Evolutionary conservation across 35 echinoderm and acorn worm genomes (phyloP).

Genomic region (Heliocidaris tuberculata): DNA sequence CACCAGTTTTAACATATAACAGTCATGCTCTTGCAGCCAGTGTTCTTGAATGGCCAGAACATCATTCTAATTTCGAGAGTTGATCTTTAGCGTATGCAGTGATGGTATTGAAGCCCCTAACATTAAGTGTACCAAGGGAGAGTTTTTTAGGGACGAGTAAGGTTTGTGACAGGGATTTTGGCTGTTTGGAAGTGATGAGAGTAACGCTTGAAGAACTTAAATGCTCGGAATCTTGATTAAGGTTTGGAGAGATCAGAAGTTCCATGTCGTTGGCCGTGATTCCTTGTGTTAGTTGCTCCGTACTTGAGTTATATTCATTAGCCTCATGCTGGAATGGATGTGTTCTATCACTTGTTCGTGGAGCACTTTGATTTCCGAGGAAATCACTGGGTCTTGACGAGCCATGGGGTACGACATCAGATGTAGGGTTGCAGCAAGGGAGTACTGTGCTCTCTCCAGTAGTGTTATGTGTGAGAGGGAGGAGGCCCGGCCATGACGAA

Average conservation of each 20-base stretch:
- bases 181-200: too few relatives aligned
- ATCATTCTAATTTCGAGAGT: too few relatives aligned
- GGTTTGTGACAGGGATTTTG: too few relatives aligned
- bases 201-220: too few relatives aligned
- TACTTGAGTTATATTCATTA: neutral
- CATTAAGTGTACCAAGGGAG: too few relatives aligned
- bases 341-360: slow-evolving; percentile 22
- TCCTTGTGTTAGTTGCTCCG: neutral
- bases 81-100: too few relatives aligned
- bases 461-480: neutral
- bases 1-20: too few relatives aligned
- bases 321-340: neutral
- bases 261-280: neutral
- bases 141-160: too few relatives aligned
- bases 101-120: too few relatives aligned
- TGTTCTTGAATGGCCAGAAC: too few relatives aligned
- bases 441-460: neutral
- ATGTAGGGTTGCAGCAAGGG: neutral
- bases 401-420: slow-evolving; percentile 2
- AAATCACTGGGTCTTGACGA: slow-evolving; percentile 24
- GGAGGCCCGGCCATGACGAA: neutral
- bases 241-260: neutral
- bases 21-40: too few relatives aligned
- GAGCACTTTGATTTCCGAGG: neutral
- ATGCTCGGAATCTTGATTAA: neutral